Evolutionary conservation across 2,797 vertebrate species (phyloP).

Genomic region (Leptatherina wallacei): DNA sequence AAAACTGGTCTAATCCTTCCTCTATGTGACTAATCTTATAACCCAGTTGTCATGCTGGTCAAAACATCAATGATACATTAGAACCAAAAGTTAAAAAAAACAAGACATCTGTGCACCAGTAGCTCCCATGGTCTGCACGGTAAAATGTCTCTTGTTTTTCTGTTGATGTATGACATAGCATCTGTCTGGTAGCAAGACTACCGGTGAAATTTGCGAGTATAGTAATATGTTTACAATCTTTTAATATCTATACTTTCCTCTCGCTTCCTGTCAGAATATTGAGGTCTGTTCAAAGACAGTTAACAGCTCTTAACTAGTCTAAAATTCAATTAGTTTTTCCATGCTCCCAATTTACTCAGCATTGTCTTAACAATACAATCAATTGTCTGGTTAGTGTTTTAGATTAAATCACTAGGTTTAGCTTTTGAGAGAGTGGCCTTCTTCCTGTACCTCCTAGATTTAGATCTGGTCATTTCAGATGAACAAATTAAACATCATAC

Average conservation of each 20-base stretch:
- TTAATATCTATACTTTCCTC: background rate
- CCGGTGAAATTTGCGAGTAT: background rate
- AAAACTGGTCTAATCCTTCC: background rate
- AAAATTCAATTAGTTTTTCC: background rate
- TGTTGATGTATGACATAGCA: background rate
- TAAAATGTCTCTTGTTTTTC: background rate
- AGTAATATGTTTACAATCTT: background rate
- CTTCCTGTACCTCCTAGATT: too few relatives aligned
- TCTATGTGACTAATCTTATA: background rate
- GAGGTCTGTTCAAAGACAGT: background rate
- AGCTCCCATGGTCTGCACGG: background rate
- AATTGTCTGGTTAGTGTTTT: background rate
- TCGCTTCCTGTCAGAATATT: background rate
- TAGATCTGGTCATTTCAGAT: too few relatives aligned
- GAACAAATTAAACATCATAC: too few relatives aligned
- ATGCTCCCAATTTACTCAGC: background rate
- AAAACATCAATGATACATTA: background rate
- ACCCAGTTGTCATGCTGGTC: background rate
- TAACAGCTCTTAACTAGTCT: background rate
- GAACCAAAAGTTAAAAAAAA: background rate
- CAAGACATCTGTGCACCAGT: background rate
- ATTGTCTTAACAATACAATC: background rate
- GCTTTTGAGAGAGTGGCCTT: too few relatives aligned
- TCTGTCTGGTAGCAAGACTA: background rate
- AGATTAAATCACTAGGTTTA: background rate